Evolutionary conservation across 1,140 invertebrate genomes (phyloP).

Genomic region (Danaus melanippus): DNA sequence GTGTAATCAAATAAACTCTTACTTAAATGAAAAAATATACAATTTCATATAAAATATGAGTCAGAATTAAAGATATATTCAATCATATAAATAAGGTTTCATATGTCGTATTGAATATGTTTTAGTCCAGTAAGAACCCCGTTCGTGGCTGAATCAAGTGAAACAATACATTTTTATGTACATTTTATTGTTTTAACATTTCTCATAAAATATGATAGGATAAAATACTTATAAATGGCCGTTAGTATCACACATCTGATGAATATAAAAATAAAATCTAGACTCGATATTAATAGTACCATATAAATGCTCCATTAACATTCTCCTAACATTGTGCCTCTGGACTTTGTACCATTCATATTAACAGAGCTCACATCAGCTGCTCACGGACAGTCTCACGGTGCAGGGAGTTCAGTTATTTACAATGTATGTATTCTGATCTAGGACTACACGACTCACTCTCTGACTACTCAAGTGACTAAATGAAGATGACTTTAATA

Average conservation of each 20-base stretch:
- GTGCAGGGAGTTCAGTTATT: not conserved
- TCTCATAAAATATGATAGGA: slow-evolving; percentile 16
- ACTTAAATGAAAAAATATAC: too few species aligned
- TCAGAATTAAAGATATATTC: too few species aligned
- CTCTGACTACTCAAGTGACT: too few species aligned
- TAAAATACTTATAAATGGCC: slow-evolving; percentile 34
- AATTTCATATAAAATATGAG: too few species aligned
- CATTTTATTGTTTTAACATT: slow-evolving; percentile 19
- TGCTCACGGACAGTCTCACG: not conserved
- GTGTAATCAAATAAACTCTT: too few species aligned
- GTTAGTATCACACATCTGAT: slow-evolving; percentile 26
- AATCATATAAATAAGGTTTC: too few species aligned
- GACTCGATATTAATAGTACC: not conserved
- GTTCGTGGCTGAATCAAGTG: too few species aligned
- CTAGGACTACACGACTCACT: too few species aligned
- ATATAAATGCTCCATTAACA: slow-evolving; percentile 1
- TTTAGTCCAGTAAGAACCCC: too few species aligned
- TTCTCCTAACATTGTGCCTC: not conserved
- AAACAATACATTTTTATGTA: slow-evolving; percentile 3
- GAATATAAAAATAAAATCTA: not conserved
- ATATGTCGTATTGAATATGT: too few species aligned
- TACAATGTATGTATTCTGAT: too few species aligned
- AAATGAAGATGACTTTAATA: too few species aligned
- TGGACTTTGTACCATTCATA: not conserved
- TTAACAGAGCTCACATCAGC: not conserved